Evolutionary conservation across 2,888 invertebrate species (phyloP).

Genomic region (Cataglyphis cursor): DNA sequence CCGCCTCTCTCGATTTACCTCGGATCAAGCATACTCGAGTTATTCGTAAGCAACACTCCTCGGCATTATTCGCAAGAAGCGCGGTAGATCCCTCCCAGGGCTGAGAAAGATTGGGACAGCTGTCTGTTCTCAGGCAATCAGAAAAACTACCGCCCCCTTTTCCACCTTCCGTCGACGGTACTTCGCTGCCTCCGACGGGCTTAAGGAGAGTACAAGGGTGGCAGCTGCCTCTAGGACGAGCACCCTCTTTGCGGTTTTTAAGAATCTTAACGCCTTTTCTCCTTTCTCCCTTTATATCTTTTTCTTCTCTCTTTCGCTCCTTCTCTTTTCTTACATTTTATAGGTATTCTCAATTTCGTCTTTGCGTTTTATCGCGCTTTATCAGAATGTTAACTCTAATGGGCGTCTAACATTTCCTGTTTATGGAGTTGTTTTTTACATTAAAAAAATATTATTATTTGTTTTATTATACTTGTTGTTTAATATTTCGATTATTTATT

Average conservation of each 20-base stretch:
- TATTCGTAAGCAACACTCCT: conserved; percentile 75
- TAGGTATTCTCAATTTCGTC: conserved; percentile 66
- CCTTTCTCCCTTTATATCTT: conserved; percentile 22
- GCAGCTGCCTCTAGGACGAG: conserved; percentile 69
- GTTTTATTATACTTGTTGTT: not conserved
- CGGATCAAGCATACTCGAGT: conserved; percentile 73
- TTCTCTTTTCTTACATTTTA: conserved; percentile 53
- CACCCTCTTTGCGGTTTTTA: conserved; percentile 80
- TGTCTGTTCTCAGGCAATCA: conserved; percentile 86
- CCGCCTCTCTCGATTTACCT: conserved; percentile 56
- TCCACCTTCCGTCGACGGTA: conserved; percentile 56
- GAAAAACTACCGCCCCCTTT: conserved; percentile 82
- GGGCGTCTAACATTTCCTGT: not conserved
- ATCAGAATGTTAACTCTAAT: conserved; percentile 71
- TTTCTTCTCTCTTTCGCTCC: conserved; percentile 54
- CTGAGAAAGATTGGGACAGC: conserved; percentile 84
- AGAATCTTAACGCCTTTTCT: conserved; percentile 82
- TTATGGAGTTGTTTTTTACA: not conserved
- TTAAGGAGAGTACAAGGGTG: conserved; percentile 73
- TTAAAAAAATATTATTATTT: not conserved
- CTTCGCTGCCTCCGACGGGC: conserved; percentile 66
- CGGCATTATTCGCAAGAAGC: conserved; percentile 78
- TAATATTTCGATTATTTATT: conserved; percentile 10
- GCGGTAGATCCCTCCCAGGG: conserved; percentile 59
- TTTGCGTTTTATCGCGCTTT: conserved; percentile 81